phyloP scores from a whole-genome alignment of 64 coral and sea anemone genomes.

The Acropora tenuis region DNA sequence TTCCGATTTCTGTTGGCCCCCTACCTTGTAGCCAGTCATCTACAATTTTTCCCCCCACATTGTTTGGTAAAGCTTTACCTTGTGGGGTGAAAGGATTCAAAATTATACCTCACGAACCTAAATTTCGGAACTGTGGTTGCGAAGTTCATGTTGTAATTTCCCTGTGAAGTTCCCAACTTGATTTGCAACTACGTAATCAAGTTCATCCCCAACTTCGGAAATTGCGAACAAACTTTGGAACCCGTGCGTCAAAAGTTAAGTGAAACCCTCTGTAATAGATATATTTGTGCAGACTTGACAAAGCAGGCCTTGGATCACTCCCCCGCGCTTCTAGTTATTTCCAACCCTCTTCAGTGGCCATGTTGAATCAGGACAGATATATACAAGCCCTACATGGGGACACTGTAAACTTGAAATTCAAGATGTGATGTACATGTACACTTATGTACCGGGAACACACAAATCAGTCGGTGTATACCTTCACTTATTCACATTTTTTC shows the following conservation, averaged over 20 bases:
- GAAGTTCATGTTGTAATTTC: background rate
- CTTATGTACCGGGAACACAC: slow-evolving; percentile 50
- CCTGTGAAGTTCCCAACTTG: background rate
- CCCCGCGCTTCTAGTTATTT: background rate
- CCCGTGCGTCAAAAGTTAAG: background rate
- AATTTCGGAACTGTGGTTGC: background rate
- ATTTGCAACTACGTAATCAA: background rate
- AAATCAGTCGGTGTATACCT: slow-evolving; percentile 61
- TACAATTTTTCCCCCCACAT: background rate
- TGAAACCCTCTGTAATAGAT: background rate
- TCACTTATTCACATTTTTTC: slow-evolving; percentile 57
- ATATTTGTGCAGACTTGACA: slow-evolving; percentile 16
- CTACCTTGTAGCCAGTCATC: background rate
- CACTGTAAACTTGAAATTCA: slow-evolving; percentile 29
- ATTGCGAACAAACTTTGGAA: background rate
- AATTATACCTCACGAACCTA: background rate
- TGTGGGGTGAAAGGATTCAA: too few species aligned
- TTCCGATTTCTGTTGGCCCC: background rate
- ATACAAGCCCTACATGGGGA: slow-evolving; percentile 24
- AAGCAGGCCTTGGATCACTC: slow-evolving; percentile 10
- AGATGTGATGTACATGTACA: slow-evolving; percentile 48
- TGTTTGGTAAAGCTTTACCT: background rate
- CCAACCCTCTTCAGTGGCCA: background rate
- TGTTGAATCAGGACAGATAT: slow-evolving; percentile 25
- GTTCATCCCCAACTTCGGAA: background rate